Base-by-base conservation (phyloP, 2,888 invertebrate genomes). In the Mesochorus sp. region DNA sequence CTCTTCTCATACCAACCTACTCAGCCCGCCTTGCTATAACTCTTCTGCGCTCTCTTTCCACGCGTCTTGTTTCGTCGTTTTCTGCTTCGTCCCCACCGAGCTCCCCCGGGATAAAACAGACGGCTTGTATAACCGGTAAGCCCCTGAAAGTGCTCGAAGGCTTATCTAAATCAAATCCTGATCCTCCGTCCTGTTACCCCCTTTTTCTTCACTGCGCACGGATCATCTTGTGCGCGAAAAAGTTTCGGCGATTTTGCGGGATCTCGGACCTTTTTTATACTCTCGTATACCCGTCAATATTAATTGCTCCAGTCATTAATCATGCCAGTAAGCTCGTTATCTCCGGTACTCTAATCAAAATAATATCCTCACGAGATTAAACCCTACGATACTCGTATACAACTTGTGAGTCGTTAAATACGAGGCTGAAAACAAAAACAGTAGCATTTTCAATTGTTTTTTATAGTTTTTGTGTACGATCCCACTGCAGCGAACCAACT, bases 121-220 rank as follows among this genome's bases (percentile, higher is more conserved):
- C 42, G 57, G 59, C 62, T 59, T 62, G 74, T 59, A 73, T 31
- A 64, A 61, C 49, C 47, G 72, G 64, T 77, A 75, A 77, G 53
- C 76, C 70, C 47, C 42, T 14, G 68, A 75, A 75, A 75, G 70
- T 74, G 73, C 76, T 76, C 37, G 51, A 24, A 68, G 74, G 76
- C 79, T 81, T 75, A 81, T 79, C 81, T 75, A 76, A 79, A 82
- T 80, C 78, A 80, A 80, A 80, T 80, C 80, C 76, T 72, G 79
- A 82, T 82, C 79, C 75, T 73, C 39, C 61, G 34, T 31, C 55
- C 67, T n/a, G 59, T 51, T 57, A 34, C 31, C 62, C 62, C 66
- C 19, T 12, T 24, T 53, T 37, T 10, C 26, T 37, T 62, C 64
- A 19, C 42, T 14, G 17, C 72, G 42, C 68, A 19, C 59, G 57